Evolutionary conservation across 2,797 vertebrate genomes (phyloP).

Genomic region (Adelosebastes latens): DNA sequence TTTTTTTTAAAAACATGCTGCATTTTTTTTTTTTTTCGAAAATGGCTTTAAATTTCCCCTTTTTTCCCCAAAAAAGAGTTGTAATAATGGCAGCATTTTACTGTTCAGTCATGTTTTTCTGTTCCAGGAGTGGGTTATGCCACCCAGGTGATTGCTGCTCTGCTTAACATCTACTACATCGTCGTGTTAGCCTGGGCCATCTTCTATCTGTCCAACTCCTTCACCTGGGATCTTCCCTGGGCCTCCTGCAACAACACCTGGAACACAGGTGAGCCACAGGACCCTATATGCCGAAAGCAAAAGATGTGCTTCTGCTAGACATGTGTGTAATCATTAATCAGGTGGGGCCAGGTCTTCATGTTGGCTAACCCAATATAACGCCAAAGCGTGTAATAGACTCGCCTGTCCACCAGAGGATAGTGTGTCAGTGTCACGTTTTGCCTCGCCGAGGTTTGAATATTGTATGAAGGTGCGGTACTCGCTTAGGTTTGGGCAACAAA

Average conservation of each 20-base stretch:
- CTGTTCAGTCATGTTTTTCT: background rate
- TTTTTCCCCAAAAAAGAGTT: background rate
- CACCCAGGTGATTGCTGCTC: conserved; percentile 91
- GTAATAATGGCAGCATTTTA: background rate
- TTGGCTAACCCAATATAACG: too few relatives aligned
- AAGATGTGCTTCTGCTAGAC: background rate
- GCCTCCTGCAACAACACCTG: conserved; percentile 93
- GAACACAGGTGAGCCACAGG: conserved; percentile 89
- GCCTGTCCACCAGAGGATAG: too few relatives aligned
- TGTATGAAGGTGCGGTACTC: too few relatives aligned
- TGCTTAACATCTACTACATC: conserved; percentile 95
- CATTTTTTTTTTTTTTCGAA: background rate
- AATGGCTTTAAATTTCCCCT: background rate
- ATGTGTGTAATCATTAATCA: background rate
- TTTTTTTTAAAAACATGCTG: background rate
- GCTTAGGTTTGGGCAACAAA: too few relatives aligned
- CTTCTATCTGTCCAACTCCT: conserved; percentile 93
- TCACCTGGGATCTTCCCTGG: conserved; percentile 93
- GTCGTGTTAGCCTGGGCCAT: conserved; percentile 95
- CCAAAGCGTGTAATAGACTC: too few relatives aligned
- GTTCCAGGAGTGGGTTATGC: conserved; percentile 92
- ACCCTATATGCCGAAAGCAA: background rate
- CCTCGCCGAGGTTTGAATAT: too few relatives aligned
- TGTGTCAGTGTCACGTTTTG: too few relatives aligned
- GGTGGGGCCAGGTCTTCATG: background rate